Base-by-base conservation (phyloP, 2,888 invertebrate species). In the Zeuzera pyrina region DNA sequence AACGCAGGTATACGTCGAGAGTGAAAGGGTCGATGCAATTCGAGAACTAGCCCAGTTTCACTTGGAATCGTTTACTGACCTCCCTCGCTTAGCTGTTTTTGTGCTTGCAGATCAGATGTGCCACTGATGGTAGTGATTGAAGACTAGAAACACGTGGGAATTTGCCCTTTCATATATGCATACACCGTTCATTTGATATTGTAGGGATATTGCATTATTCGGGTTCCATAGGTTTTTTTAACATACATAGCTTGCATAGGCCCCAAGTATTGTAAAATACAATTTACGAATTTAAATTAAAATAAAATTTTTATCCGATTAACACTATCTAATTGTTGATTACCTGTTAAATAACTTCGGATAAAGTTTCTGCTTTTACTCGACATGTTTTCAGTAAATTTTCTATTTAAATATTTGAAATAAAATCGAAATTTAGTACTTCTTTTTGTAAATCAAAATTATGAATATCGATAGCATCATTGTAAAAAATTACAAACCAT, bases 1-100 rank as follows among this genome's bases (percentile, higher is more conserved):
- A 83, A 76, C 72, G 77, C 83, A 83, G 83, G 83, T 83, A 81
- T 48, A 60, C 49, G 57, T 63, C 59, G 79, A 83, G 74, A 83
- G 83, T 83, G 83, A 83, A 83, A 83, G 83, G 83, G 79, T 78
- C 83, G 63, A 64, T 76, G 81, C 83, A 79, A 83, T 76, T 61
- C 62, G 81, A 81, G 76, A 70, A 61, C 65, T 59, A 57, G 68
- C 67, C 70, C 61, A 72, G 78, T 74, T 79, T 77, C 72, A 63
- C 67, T 62, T n/a, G 43, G 41, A 41, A 36, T 50, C 52, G 45
- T 47, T 38, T 42, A 58, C 73, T 79, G 79, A 78, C 81, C 79
- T 72, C 69, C 57, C 45, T 48, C 47, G 44, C 35, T 5, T 22
- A 11, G 12, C 26, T 63, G 74, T 76, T 78, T 79, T 77, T 67